These are phyloP conservation scores for Triops cancriformis DNA, from an alignment of 1,140 invertebrate genomes.

Conservation along the genomic window DNA sequence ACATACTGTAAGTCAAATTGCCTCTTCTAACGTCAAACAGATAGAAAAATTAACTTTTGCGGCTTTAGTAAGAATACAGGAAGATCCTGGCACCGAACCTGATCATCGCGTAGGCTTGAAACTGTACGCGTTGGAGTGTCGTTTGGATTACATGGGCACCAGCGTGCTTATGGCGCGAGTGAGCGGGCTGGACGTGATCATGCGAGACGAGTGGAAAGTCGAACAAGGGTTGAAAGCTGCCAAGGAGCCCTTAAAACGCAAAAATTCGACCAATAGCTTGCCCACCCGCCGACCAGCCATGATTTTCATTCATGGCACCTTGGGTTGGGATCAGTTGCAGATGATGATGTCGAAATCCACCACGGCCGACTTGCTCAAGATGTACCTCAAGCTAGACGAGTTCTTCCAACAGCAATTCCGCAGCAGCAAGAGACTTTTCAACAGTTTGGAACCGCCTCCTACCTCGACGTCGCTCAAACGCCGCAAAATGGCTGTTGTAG, in stretches of 20 bases:
- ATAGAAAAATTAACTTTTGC: constrained; percentile 16
- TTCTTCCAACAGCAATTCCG: constrained; percentile 95
- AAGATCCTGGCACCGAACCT: constrained; percentile 80
- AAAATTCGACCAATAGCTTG: constrained; percentile 18
- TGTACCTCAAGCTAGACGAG: constrained; percentile 92
- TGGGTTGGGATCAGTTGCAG: constrained; percentile 91
- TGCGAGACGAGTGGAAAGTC: constrained; percentile 76
- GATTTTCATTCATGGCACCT: constrained; percentile 85
- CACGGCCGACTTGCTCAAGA: constrained; percentile 89
- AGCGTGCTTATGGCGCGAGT: constrained; percentile 80
- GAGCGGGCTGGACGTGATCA: constrained; percentile 63
- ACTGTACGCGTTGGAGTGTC: constrained; percentile 73
- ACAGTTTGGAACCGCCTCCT: constrained; percentile 45
- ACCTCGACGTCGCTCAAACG: background rate
- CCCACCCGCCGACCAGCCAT: constrained; percentile 59
- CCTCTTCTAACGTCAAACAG: background rate
- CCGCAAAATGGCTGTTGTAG: constrained; percentile 7
- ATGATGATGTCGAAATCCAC: constrained; percentile 93
- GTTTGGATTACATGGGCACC: constrained; percentile 93
- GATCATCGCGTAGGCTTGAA: constrained; percentile 78
- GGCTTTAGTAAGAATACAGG: constrained; percentile 65
- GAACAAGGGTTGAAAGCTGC: constrained; percentile 38
- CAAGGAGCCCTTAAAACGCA: constrained; percentile 28
- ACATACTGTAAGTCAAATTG: constrained; percentile 57
- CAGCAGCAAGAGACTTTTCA: constrained; percentile 82